phyloP scores from a whole-genome alignment of 1,140 invertebrate genomes.

The Macrotrachela quadricornifera region DNA sequence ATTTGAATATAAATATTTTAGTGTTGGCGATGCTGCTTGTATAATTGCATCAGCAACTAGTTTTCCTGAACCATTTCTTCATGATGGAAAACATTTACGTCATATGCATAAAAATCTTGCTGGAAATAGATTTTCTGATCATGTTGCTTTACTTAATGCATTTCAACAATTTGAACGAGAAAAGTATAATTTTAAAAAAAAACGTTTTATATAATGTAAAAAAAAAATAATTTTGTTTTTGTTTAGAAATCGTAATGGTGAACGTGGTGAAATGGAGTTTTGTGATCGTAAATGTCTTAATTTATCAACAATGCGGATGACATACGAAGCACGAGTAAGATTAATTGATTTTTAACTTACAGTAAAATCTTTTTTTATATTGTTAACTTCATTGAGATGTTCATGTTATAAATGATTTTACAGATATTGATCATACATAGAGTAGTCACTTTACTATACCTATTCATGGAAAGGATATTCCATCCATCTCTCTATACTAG shows the following conservation, averaged over 20 bases:
- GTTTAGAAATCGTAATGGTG: too few relatives aligned
- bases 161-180: conserved; percentile 39
- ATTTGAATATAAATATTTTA: background rate
- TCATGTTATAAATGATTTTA: too few relatives aligned
- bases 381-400: too few relatives aligned
- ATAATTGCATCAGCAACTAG: conserved; percentile 1
- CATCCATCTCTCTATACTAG: too few relatives aligned
- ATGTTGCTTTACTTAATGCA: conserved; percentile 61
- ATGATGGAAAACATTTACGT: background rate
- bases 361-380: too few relatives aligned
- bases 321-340: conserved; percentile 47
- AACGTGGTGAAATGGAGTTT: conserved; percentile 44
- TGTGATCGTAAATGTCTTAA: conserved; percentile 74
- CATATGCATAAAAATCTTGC: conserved; percentile 32
- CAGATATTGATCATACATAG: too few relatives aligned
- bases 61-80: conserved; percentile 1
- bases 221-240: too few relatives aligned
- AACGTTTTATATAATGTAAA: too few relatives aligned
- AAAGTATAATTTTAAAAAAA: conserved; percentile 26
- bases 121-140: conserved; percentile 67
- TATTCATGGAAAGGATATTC: too few relatives aligned
- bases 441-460: too few relatives aligned
- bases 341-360: too few relatives aligned
- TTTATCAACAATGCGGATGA: conserved; percentile 62
- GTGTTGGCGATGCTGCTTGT: conserved; percentile 15